Evolutionary conservation across 2,888 invertebrate species (phyloP).

Genomic region (Epirrhoe alternata): DNA sequence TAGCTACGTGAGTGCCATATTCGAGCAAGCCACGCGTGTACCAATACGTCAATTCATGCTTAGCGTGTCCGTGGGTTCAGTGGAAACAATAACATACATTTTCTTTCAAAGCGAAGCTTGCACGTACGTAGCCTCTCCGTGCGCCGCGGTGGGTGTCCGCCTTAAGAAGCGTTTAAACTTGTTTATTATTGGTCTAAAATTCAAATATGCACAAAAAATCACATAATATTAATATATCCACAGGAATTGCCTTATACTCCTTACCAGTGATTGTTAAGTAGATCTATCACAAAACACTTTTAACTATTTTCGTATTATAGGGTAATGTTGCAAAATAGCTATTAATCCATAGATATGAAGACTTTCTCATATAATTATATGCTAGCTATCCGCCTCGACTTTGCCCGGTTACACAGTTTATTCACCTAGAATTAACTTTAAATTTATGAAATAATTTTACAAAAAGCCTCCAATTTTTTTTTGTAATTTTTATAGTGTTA

Average conservation of each 20-base stretch:
- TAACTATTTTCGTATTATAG: constrained; percentile 22
- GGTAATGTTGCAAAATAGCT: constrained; percentile 12
- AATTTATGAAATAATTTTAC: too few relatives aligned
- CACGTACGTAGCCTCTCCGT: too few relatives aligned
- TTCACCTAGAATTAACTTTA: too few relatives aligned
- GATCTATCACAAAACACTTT: constrained; percentile 36
- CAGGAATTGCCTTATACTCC: constrained; percentile 43
- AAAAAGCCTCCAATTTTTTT: too few relatives aligned
- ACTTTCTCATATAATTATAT: neutral
- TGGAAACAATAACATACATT: too few relatives aligned
- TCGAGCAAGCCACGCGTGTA: too few relatives aligned
- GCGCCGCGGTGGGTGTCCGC: too few relatives aligned
- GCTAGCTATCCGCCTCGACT: neutral
- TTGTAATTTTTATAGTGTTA: too few relatives aligned
- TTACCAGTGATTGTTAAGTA: constrained; percentile 43
- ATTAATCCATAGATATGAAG: constrained; percentile 1
- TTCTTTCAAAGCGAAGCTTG: too few relatives aligned
- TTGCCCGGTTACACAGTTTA: neutral
- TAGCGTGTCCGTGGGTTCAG: too few relatives aligned
- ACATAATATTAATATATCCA: constrained; percentile 35
- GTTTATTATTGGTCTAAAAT: constrained; percentile 2
- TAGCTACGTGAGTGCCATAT: too few relatives aligned
- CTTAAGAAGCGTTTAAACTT: neutral
- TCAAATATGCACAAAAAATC: constrained; percentile 38
- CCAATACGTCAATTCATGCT: too few relatives aligned